Evolutionary conservation across 2,888 invertebrate genomes (phyloP).

Genomic region (Cryptocheilus praepositus): DNA sequence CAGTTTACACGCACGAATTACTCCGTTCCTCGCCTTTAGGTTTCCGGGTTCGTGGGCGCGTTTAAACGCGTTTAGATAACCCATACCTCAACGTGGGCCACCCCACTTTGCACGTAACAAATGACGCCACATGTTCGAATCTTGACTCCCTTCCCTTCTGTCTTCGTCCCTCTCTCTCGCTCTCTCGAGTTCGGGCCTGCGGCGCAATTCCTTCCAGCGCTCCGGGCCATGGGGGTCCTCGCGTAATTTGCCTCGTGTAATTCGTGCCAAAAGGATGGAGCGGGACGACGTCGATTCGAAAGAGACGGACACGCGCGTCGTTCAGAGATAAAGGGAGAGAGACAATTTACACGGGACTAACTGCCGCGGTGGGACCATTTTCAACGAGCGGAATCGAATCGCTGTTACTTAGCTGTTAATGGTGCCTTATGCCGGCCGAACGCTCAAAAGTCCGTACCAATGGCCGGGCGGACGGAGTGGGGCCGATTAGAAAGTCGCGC

Average conservation of each 20-base stretch:
- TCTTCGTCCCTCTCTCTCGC: constrained; percentile 5
- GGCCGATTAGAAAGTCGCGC: no score
- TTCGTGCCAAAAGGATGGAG: constrained; percentile 56
- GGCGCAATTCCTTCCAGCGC: constrained; percentile 32
- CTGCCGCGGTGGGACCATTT: constrained; percentile 72
- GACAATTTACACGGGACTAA: constrained; percentile 63
- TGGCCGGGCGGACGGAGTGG: no score
- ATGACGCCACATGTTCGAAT: constrained; percentile 74
- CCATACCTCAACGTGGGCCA: constrained; percentile 39
- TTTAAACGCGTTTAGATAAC: constrained; percentile 57
- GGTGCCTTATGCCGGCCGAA: constrained; percentile 59
- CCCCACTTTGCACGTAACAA: constrained; percentile 68
- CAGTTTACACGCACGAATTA: constrained; percentile 50
- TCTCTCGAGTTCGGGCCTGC: constrained; percentile 29
- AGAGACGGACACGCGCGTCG: constrained; percentile 37
- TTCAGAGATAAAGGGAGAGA: constrained; percentile 29
- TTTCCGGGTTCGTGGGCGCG: constrained; percentile 52
- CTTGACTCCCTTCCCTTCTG: constrained; percentile 59
- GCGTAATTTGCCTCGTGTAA: constrained; percentile 44
- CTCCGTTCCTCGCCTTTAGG: constrained; percentile 48
- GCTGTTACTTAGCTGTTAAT: constrained; percentile 68
- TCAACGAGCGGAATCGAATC: constrained; percentile 65
- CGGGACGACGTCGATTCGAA: constrained; percentile 24
- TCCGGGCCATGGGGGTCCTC: constrained; percentile 35
- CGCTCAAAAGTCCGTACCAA: constrained; percentile 19